These are phyloP conservation scores for Recurvirostra avosetta DNA, from an alignment of 2,113 vertebrate species.

Conservation along the genomic window DNA sequence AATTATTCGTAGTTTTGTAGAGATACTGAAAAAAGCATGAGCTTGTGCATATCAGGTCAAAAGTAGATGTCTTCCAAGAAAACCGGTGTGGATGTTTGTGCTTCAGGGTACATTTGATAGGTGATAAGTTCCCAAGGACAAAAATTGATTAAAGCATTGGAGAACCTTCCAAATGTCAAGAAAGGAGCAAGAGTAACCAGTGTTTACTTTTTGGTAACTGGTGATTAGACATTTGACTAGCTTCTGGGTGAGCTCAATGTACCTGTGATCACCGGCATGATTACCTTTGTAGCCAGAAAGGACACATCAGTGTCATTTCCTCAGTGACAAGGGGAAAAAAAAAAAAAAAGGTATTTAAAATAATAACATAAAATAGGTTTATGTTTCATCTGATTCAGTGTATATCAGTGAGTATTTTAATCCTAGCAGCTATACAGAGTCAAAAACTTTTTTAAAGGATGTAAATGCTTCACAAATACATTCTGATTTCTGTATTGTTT, in stretches of 20 bases:
- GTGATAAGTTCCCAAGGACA: not conserved
- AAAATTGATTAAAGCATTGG: not conserved
- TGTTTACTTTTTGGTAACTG: not conserved
- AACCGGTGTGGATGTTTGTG: not conserved
- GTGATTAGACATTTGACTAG: not conserved
- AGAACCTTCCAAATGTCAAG: not conserved
- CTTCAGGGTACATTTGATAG: not conserved
- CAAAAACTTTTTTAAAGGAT: not conserved
- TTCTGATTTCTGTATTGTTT: not conserved
- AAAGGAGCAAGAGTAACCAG: not conserved
- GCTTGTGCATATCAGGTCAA: not conserved
- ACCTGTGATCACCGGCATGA: not conserved
- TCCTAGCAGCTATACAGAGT: not conserved
- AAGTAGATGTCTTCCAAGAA: not conserved
- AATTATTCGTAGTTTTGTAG: not conserved
- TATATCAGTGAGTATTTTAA: not conserved
- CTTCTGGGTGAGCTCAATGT: not conserved
- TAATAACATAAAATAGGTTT: not conserved
- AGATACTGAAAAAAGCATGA: not conserved
- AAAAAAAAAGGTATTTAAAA: not conserved
- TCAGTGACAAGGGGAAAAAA: not conserved
- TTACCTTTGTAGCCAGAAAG: not conserved
- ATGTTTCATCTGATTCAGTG: not conserved
- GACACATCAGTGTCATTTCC: not conserved
- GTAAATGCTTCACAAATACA: not conserved